phyloP scores from a whole-genome alignment of 2,888 invertebrate genomes.

The Ptilodon capucinus region DNA sequence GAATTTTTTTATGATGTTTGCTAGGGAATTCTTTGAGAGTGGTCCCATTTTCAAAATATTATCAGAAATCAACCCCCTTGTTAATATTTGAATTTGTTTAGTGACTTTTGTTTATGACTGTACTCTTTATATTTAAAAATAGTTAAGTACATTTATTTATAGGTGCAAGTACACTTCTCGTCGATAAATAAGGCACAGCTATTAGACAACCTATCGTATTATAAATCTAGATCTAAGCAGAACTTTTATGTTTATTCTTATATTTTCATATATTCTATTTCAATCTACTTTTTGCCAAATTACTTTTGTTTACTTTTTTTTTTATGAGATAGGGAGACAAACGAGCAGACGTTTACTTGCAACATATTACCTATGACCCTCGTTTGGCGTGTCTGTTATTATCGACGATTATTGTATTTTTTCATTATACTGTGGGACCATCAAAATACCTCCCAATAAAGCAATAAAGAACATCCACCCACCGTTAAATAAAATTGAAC shows the following conservation, averaged over 20 bases:
- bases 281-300: too few relatives aligned
- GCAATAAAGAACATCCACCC: constrained; percentile 1
- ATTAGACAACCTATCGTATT: background rate
- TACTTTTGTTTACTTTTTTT: too few relatives aligned
- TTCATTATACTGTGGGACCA: constrained; percentile 29
- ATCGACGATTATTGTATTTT: background rate
- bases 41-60: too few relatives aligned
- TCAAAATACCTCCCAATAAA: background rate
- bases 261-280: background rate
- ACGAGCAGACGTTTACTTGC: too few relatives aligned
- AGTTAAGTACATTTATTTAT: too few relatives aligned
- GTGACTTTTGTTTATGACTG: background rate
- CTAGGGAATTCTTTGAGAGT: too few relatives aligned
- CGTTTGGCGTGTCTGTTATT: background rate
- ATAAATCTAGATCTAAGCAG: too few relatives aligned
- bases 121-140: background rate
- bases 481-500: background rate
- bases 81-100: background rate
- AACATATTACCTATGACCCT: too few relatives aligned
- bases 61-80: too few relatives aligned
- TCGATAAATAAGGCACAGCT: background rate
- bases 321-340: too few relatives aligned
- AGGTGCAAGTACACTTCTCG: background rate
- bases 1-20: too few relatives aligned
- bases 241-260: background rate